Evolutionary conservation across 2,888 invertebrate genomes (phyloP), one percentile per base, ranked within the genome.

Genomic region (Xanthia icteritia): DNA sequence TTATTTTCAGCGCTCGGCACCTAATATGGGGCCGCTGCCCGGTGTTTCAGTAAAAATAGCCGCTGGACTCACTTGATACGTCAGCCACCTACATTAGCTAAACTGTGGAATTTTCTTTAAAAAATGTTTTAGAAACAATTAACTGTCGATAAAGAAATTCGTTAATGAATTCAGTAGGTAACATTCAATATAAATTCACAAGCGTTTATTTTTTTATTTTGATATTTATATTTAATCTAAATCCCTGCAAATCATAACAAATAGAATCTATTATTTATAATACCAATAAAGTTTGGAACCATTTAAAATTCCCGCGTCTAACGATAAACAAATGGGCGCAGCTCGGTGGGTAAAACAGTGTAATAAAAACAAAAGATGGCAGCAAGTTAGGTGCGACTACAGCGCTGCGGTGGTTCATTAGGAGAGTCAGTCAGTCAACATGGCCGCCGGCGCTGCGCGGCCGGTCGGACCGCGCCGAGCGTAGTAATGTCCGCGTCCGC

Each of bases 391-490:
- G 82, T 84, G 93, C 95, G 95, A 94, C 89, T 89, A 90, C 93
- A 95, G 96, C 96, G 96, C 96, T 94, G 82, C 92, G 90, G 92
- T 88, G 90, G 87, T 88, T 89, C 84, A 84, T 83, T 85, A 84
- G 85, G 87, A 90, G 90, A 91, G 91, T 91, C 91, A 92, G 93
- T 91, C 93, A 95, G 96, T 95, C 96, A 97, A 97, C 94, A 97
- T 97, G 97, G 97, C 97, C 95, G 97, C 95, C 94, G 95, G 93
- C 95, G 94, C 94, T 96, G 97, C 96, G 95, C 95, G 94, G 95
- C 92, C 94, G 94, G 94, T 90, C 93, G 92, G 93, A 92, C 92
- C 92, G 95, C 94, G 95, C 92, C 91, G 91, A 90, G 93, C 90
- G 92, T 94, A 95, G 95, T 95, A 90, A 97, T 97, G 97, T 97